Conservation (phyloP, 2,113 vertebrate genomes). For the Bos javanicus region DNA sequence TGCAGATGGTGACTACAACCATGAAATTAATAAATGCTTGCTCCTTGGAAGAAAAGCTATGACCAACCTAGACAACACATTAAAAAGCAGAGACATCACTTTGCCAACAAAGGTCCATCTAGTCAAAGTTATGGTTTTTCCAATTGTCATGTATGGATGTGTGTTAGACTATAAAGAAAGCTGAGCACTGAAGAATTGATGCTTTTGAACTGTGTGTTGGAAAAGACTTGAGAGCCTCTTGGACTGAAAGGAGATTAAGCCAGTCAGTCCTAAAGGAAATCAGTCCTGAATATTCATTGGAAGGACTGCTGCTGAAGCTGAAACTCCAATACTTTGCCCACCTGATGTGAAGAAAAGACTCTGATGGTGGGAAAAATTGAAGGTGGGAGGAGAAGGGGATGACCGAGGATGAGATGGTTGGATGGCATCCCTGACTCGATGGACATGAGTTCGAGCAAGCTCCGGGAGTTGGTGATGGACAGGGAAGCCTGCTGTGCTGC, state of each 20-base stretch:
- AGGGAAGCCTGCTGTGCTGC: background rate
- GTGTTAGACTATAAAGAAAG: background rate
- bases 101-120: background rate
- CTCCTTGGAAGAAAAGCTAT: background rate
- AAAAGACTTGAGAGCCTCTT: background rate
- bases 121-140: background rate
- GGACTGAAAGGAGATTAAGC: background rate
- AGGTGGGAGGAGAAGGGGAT: rapidly evolving
- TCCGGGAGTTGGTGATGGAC: background rate
- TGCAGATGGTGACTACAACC: background rate
- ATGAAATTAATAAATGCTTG: background rate
- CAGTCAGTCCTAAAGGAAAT: background rate
- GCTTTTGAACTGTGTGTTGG: background rate
- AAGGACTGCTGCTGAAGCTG: background rate
- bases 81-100: background rate
- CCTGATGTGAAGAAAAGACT: background rate
- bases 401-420: background rate
- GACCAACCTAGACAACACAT: background rate
- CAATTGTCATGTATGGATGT: background rate
- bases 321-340: background rate
- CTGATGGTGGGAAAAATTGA: background rate
- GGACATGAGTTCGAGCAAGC: background rate
- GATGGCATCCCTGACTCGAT: background rate
- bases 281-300: background rate
- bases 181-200: background rate